Percentiles rank a stretch among this genome's conserved stretches.
These are phyloP conservation scores for Dryobota labecula DNA, from an alignment of 2,888 invertebrate species.

Conservation along the genomic window DNA sequence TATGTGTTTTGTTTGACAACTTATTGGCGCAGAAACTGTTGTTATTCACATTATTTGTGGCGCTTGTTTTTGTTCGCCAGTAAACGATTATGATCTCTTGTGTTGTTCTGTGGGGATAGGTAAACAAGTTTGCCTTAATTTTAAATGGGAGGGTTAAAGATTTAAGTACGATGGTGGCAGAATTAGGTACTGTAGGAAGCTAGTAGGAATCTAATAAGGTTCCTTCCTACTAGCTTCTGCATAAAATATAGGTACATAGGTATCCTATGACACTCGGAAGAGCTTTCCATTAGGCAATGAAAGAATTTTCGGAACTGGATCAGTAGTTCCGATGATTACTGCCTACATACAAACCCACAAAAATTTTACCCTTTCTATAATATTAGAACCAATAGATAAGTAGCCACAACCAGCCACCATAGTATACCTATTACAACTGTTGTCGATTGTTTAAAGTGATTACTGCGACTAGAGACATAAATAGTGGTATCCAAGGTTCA, in stretches of 20 bases:
- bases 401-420: no score
- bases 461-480: background rate
- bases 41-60: constrained; percentile 72
- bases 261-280: no score
- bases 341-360: no score
- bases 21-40: constrained; percentile 77
- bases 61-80: constrained; percentile 62
- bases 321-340: background rate
- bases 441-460: background rate
- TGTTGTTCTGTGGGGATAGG: constrained; percentile 44
- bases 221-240: no score
- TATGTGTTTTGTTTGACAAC: constrained; percentile 84
- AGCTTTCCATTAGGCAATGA: no score
- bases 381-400: background rate
- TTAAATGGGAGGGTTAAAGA: constrained; percentile 36
- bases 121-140: constrained; percentile 63
- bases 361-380: background rate
- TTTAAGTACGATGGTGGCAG: constrained; percentile 7
- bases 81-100: constrained; percentile 61
- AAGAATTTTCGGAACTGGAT: background rate
- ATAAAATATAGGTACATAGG: no score
- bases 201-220: no score
- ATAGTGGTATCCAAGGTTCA: background rate
- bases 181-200: background rate
- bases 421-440: background rate